A percentile compares a stretch with the other conserved stretches of the same genome.
phyloP scores from a whole-genome alignment of 2,113 vertebrate genomes.

The Vidua chalybeata region DNA sequence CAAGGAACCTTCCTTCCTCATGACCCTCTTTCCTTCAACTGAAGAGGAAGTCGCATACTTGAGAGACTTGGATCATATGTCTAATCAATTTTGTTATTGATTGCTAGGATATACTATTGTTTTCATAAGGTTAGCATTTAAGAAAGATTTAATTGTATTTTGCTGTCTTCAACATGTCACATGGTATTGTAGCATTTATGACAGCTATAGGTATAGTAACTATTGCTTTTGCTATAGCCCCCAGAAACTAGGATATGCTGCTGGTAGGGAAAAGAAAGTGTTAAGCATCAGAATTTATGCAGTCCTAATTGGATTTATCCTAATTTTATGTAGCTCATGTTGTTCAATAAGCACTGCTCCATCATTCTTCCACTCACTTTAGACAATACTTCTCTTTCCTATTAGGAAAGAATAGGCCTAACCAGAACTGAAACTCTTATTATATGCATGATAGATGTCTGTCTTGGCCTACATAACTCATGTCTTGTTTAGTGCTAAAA shows the following conservation, averaged over 20 bases:
- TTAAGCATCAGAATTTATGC: not conserved
- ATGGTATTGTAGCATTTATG: not conserved
- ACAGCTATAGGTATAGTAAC: not conserved
- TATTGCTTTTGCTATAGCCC: not conserved
- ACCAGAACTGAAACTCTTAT: not conserved
- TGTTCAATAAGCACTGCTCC: not conserved
- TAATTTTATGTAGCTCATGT: not conserved
- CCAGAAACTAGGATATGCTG: not conserved
- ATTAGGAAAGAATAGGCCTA: not conserved
- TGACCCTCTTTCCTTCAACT: not conserved
- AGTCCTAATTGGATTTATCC: not conserved
- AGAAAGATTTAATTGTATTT: not conserved
- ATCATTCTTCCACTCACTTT: not conserved
- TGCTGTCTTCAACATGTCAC: not conserved
- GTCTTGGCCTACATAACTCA: not conserved
- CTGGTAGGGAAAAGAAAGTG: not conserved
- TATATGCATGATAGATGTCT: not conserved
- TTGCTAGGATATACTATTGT: not conserved
- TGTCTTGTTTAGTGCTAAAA: not conserved
- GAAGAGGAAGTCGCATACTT: not conserved
- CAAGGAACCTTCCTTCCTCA: not conserved
- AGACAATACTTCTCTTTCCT: not conserved
- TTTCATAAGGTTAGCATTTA: not conserved
- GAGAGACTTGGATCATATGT: not conserved
- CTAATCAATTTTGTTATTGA: not conserved